Evolutionary conservation across 2,113 vertebrate genomes (phyloP).

Genomic region (Hemiprocne comata): DNA sequence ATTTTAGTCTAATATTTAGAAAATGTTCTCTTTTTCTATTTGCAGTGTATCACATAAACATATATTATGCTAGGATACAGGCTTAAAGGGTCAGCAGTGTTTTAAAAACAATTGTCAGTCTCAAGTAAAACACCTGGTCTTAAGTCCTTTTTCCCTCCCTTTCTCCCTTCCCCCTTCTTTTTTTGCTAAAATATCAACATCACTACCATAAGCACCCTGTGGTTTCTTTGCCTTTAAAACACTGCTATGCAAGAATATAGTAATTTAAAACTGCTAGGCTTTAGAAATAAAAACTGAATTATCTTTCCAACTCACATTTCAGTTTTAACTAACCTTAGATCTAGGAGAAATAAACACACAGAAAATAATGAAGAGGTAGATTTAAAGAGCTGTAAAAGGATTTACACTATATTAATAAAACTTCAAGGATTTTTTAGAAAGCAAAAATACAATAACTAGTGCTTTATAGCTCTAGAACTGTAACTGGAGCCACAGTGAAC

Average conservation of each 20-base stretch:
- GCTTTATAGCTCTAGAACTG: slow-evolving; percentile 10
- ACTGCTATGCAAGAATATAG: background rate
- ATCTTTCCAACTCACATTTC: background rate
- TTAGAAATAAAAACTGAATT: background rate
- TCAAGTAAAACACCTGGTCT: slow-evolving; percentile 80
- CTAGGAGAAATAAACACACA: background rate
- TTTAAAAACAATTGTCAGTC: slow-evolving; percentile 83
- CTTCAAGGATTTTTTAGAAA: slow-evolving; percentile 34
- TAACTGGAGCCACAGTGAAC: background rate
- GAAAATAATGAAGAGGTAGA: background rate
- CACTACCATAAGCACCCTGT: background rate
- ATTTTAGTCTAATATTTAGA: slow-evolving; percentile 77
- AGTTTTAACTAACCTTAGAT: slow-evolving; percentile 11
- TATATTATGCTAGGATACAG: slow-evolving; percentile 72
- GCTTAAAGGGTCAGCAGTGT: slow-evolving; percentile 79
- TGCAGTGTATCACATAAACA: slow-evolving; percentile 77
- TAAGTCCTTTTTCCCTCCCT: slow-evolving; percentile 4
- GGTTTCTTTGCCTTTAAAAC: slow-evolving; percentile 41
- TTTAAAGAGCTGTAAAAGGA: slow-evolving; percentile 13
- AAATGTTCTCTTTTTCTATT: slow-evolving; percentile 74
- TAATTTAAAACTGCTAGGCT: background rate
- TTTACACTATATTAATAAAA: slow-evolving; percentile 45
- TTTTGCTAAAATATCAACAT: slow-evolving; percentile 9
- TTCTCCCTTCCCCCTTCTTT: background rate
- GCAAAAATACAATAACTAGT: slow-evolving; percentile 2